Evolutionary conservation across 2,113 vertebrate species (phyloP).

Genomic region (Myotis yumanensis): DNA sequence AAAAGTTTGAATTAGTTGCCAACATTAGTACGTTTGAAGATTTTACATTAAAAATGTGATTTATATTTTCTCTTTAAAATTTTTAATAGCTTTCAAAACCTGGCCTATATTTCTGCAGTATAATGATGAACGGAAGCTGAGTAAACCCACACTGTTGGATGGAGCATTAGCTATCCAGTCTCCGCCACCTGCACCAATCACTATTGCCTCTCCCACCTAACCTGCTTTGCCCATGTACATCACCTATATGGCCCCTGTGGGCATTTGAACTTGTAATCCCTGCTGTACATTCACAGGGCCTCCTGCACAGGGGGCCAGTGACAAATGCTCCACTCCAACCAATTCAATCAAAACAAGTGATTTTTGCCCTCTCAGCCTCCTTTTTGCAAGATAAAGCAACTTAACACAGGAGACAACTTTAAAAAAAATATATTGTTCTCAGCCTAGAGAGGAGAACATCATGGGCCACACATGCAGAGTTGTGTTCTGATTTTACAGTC

Average conservation of each 20-base stretch:
- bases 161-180: not conserved
- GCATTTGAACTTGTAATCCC: not conserved
- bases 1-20: slow-evolving; percentile 30
- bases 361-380: not conserved
- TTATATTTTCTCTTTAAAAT: not conserved
- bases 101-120: not conserved
- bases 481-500: not conserved
- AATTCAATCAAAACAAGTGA: not conserved
- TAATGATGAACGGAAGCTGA: not conserved
- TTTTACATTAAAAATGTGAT: not conserved
- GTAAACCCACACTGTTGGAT: not conserved
- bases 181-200: not conserved
- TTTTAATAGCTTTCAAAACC: not conserved
- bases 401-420: not conserved
- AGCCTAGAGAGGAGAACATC: not conserved
- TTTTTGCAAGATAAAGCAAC: not conserved
- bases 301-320: not conserved
- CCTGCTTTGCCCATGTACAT: not conserved
- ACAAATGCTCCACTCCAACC: not conserved
- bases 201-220: not conserved
- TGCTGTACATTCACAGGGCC: not conserved
- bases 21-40: not conserved
- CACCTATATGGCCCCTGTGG: not conserved
- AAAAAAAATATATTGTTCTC: not conserved
- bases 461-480: not conserved